Base-by-base conservation (phyloP, 2,113 vertebrate species). In the Nymphicus hollandicus region DNA sequence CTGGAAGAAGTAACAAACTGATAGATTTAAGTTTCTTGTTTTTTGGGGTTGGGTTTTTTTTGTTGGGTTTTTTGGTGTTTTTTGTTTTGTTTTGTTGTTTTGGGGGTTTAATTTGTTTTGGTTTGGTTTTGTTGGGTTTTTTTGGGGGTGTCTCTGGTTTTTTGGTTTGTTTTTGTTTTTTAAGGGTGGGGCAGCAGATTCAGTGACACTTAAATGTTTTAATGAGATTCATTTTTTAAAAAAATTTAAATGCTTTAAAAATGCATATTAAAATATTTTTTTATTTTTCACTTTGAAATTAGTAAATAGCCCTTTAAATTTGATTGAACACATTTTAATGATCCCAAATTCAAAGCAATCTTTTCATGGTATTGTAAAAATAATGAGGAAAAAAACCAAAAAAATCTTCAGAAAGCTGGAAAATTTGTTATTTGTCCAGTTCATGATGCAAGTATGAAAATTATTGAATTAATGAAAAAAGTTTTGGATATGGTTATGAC, bases 341-440 rank as follows among this genome's bases (percentile, higher is more conserved):
- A 33, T 78, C 9, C 94, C 12, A 68, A 56, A 63, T 47, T 43
- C 28, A n/a, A 86, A 91, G 16, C 7, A 53, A 74, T 3, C 2
- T 52, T 70, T 85, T 69, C 43, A 35, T 17, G 8, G 5, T 27
- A 22, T 66, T 3, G 2, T 69, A 35, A 64, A 88, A 88, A 56
- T 24, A 25, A 2, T 24, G 39, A 8, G 1, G 4, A 23, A 1
- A 1, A 3, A 20, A 41, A 66, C 33, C 27, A 41, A 37, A 1
- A 23, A 11, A 13, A 8, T 46, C 81, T 63, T 28, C 7, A 24
- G 24, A 52, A 89, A 76, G 2, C 47, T 77, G 39, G 8, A 28
- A 56, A 86, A 58, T 1, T 56, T 44, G 6, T 44, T 52, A 7
- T 69, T 89, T 43, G 1, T 56, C 15, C 41, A 82, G 13, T 7